phyloP scores from a whole-genome alignment of 2,888 invertebrate genomes.

The Glomeris marginata region DNA sequence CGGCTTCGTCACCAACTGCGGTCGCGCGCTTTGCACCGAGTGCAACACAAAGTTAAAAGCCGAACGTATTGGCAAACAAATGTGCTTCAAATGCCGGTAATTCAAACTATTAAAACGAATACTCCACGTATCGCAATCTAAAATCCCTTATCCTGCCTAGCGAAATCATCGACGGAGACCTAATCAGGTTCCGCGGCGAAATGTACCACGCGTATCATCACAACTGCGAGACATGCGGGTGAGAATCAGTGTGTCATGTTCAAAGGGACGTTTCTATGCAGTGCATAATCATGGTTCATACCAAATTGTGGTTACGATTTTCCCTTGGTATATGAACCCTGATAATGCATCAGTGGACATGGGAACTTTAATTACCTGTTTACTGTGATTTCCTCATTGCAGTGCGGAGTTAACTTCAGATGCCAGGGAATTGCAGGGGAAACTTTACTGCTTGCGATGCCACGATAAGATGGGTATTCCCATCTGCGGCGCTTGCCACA shows the following conservation, averaged over 20 bases:
- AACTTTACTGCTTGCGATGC: constrained; percentile 91
- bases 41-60: constrained; percentile 96
- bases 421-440: constrained; percentile 89
- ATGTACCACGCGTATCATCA: constrained; percentile 99
- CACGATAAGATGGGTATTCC: constrained; percentile 99
- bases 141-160: constrained; percentile 36
- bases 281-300: too few species aligned
- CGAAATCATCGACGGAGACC: constrained; percentile 79
- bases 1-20: constrained; percentile 69
- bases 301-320: too few species aligned
- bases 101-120: constrained; percentile 39
- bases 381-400: neutral
- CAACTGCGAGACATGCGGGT: constrained; percentile 61
- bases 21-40: constrained; percentile 77
- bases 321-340: too few species aligned
- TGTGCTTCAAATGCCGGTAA: constrained; percentile 97
- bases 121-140: too few species aligned
- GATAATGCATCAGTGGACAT: too few species aligned
- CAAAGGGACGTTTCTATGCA: too few species aligned
- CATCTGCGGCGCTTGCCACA: constrained; percentile 98
- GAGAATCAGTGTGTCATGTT: too few species aligned
- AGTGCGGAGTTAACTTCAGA: constrained; percentile 80
- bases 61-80: constrained; percentile 84
- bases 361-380: neutral
- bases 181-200: constrained; percentile 82